Percentiles rank a stretch among this genome's conserved stretches.
phyloP scores from a whole-genome alignment of 2,888 invertebrate species.

The Sminthurides aquaticus region DNA sequence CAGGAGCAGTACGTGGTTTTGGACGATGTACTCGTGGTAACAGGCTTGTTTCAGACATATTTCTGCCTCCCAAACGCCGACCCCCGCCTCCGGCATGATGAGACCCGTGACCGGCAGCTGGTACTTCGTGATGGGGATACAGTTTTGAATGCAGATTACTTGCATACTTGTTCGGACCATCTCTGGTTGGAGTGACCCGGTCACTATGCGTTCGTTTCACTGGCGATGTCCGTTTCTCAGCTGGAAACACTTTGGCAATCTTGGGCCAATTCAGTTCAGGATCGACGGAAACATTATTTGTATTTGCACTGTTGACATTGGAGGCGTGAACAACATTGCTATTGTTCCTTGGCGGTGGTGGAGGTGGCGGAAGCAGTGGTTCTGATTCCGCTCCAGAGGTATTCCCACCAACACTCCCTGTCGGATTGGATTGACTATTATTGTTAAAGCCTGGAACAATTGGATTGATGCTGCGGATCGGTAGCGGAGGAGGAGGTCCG shows the following conservation, averaged over 20 bases:
- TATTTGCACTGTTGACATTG: conserved; percentile 1
- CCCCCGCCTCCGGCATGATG: conserved; percentile 18
- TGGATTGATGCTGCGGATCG: conserved; percentile 21
- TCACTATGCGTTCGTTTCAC: conserved; percentile 42
- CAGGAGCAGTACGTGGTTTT: conserved; percentile 21
- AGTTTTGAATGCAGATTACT: neutral
- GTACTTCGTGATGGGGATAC: neutral
- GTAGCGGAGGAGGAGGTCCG: conserved; percentile 31
- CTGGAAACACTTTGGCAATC: conserved; percentile 42
- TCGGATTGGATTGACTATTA: neutral
- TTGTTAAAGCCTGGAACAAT: neutral
- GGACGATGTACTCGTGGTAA: conserved; percentile 19
- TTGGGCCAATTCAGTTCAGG: conserved; percentile 40
- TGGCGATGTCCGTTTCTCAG: conserved; percentile 40
- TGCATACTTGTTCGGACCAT: conserved; percentile 18
- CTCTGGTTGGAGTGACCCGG: conserved; percentile 39
- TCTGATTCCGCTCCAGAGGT: conserved; percentile 33
- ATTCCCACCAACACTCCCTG: conserved; percentile 20
- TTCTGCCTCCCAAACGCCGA: conserved; percentile 25
- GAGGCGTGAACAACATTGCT: conserved; percentile 2
- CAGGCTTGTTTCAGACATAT: conserved; percentile 33
- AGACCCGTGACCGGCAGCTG: neutral
- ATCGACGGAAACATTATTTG: conserved; percentile 10
- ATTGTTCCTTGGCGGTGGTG: conserved; percentile 32
- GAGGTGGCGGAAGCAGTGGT: conserved; percentile 41